Base-by-base conservation (phyloP, 1,140 invertebrate species). In the Bicyclus anynana region DNA sequence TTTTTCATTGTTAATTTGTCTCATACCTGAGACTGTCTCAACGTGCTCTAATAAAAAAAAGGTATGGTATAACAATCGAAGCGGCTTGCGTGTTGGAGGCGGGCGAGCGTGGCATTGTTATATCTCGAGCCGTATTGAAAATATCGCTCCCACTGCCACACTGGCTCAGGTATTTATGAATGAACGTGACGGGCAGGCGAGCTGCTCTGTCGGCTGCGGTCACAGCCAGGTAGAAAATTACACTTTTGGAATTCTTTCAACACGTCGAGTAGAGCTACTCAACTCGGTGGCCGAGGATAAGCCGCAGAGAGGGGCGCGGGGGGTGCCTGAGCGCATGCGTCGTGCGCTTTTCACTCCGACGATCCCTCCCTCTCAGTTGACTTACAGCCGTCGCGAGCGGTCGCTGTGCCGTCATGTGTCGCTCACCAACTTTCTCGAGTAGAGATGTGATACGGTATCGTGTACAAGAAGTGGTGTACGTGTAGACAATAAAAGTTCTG, bases 241-340 rank as follows among this genome's bases (percentile, higher is more conserved):
- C 73, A 82, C 84, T 85, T 83, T 85, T 74, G 77, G 72, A 87
- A 87, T 87, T 86, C 81, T 86, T 87, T 85, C 69, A 79, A 83
- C 77, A 77, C 65, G 67, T 60, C 54, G 74, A 75, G 75, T 70
- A 70, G 75, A 69, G 72, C 72, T 74, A 76, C 74, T 79, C 81
- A 65, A 71, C 68, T 79, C 70, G 59, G 70, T 71, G 62, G 80
- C 62, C 69, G 77, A 66, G 75, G 79, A 72, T 77, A 80, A 81
- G 81, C 83, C 81, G 83, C 83, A 84, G 73, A 74, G 83, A 64
- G 84, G 81, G 83, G 81, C 66, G 77, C 54, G 83, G 75, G 81
- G 80, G 18, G 59, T 42, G 37, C 37, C 58, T 47, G 27, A 67
- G 74, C 84, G 83, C 83, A 84, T 86, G 84, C 81, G 82, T 80